Conservation (phyloP, 2,888 invertebrate species). For the Tubulanus polymorphus region DNA sequence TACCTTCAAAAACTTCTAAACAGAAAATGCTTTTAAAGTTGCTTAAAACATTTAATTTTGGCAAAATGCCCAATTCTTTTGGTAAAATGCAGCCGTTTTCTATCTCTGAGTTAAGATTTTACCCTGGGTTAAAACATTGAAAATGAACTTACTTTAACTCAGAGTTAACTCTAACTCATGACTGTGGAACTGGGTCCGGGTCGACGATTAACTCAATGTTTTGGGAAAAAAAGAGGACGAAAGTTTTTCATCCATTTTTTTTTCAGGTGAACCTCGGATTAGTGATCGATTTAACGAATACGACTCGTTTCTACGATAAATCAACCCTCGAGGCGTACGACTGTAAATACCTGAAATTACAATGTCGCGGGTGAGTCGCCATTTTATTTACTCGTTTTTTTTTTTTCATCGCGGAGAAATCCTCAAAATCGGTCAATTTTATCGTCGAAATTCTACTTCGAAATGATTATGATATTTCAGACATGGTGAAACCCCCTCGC, state of each 20-base stretch:
- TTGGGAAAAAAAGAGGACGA: too few species aligned
- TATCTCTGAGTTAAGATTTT: too few species aligned
- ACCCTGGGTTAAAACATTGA: too few species aligned
- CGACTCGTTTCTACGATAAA: conserved; percentile 85
- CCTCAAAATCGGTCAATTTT: neutral
- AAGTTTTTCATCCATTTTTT: neutral
- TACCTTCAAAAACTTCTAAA: too few species aligned
- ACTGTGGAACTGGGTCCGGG: too few species aligned
- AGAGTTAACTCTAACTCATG: too few species aligned
- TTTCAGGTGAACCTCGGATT: conserved; percentile 78
- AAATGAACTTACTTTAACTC: too few species aligned
- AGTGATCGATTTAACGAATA: conserved; percentile 96
- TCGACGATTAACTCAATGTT: too few species aligned
- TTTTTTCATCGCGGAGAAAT: neutral
- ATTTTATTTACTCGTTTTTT: conserved; percentile 7
- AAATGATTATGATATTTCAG: conserved; percentile 48
- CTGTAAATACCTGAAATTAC: conserved; percentile 81
- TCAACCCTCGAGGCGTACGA: conserved; percentile 74
- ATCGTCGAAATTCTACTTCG: neutral
- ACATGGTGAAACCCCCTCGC: conserved; percentile 86
- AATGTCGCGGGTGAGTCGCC: conserved; percentile 68
- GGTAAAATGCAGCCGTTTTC: too few species aligned
- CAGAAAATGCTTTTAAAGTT: too few species aligned
- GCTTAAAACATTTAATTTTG: too few species aligned
- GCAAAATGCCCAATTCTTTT: too few species aligned